Evolutionary conservation across 2,797 vertebrate species (phyloP).

Genomic region (Odontamblyopus rebecca): DNA sequence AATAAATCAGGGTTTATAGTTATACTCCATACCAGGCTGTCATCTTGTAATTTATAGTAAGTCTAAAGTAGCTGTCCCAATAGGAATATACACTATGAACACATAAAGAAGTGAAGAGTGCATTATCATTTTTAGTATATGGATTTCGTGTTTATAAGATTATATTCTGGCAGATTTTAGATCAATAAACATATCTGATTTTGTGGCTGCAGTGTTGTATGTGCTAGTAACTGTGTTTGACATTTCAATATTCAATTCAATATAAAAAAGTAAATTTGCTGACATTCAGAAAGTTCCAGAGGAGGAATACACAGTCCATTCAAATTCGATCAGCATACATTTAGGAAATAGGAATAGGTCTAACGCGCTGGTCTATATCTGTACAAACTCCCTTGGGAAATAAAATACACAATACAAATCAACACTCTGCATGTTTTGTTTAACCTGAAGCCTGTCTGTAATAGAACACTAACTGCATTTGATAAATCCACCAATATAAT

Average conservation of each 20-base stretch:
- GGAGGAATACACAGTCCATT: not conserved
- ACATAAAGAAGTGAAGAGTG: not conserved
- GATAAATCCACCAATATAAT: not conserved
- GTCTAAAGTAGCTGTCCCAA: not conserved
- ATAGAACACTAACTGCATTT: not conserved
- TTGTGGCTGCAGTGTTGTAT: not conserved
- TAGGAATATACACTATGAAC: not conserved
- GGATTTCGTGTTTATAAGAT: not conserved
- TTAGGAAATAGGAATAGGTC: not conserved
- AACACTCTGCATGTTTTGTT: not conserved
- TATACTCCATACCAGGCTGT: not conserved
- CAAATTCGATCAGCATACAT: conserved; percentile 5
- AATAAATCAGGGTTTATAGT: conserved; percentile 9
- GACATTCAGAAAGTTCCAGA: not conserved
- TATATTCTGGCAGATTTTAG: not conserved
- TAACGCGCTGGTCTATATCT: not conserved
- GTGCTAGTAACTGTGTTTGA: not conserved
- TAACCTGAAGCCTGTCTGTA: not conserved
- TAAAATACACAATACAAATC: not conserved
- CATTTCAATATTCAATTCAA: not conserved
- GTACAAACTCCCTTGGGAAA: not conserved
- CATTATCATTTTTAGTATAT: not conserved
- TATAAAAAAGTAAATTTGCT: not conserved
- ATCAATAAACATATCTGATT: not conserved
- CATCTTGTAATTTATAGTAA: conserved; percentile 3